Conservation (phyloP, 2,888 invertebrate species). For the Tetramorium bicarinatum region DNA sequence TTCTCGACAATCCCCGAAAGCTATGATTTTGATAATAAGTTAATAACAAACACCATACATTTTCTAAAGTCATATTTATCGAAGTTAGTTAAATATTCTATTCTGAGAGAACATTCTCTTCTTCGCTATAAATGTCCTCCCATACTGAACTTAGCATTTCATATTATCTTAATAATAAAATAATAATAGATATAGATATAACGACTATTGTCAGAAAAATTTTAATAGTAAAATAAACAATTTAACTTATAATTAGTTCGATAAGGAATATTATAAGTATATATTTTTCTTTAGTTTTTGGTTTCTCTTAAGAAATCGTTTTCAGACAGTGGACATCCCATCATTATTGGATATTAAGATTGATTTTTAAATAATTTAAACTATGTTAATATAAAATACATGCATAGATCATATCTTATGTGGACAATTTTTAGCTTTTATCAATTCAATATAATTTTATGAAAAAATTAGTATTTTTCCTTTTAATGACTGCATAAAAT, state of each 20-base stretch:
- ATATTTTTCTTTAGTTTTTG: neutral
- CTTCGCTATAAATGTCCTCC: neutral
- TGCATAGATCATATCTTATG: too few species aligned
- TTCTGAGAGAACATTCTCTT: neutral
- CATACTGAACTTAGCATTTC: neutral
- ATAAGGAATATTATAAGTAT: neutral
- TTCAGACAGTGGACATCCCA: too few species aligned
- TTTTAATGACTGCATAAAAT: too few species aligned
- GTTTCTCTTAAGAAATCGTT: neutral
- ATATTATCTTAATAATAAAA: neutral
- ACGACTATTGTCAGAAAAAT: neutral
- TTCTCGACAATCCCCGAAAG: neutral
- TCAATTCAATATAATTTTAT: too few species aligned
- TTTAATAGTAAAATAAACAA: neutral
- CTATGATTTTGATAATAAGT: neutral
- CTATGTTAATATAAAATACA: too few species aligned
- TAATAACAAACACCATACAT: neutral
- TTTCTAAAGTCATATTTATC: neutral
- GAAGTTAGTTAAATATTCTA: neutral
- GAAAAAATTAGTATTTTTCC: too few species aligned
- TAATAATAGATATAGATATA: neutral
- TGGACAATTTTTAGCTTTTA: too few species aligned
- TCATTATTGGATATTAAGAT: too few species aligned
- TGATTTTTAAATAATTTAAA: too few species aligned
- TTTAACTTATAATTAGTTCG: neutral